Evolutionary conservation across 64 coral and sea anemone genomes (phyloP).

Genomic region (Stichodactyla helianthus): DNA sequence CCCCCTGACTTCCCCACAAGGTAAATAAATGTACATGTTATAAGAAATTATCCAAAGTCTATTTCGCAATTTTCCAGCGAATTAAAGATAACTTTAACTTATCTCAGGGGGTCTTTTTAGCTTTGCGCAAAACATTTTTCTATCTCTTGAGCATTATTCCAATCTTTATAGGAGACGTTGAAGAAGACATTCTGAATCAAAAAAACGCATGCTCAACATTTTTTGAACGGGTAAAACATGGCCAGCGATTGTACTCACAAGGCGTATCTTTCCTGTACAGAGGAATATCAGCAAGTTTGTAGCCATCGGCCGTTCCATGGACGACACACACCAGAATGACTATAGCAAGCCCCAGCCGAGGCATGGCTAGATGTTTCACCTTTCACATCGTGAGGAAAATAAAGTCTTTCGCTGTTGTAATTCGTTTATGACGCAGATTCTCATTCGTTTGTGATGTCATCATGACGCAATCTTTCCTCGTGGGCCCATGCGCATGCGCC

Average conservation of each 20-base stretch:
- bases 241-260: background rate
- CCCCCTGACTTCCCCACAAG: no score
- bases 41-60: no score
- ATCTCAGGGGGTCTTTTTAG: no score
- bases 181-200: no score
- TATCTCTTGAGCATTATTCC: no score
- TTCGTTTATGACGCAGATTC: background rate
- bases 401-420: background rate
- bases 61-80: no score
- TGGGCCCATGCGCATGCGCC: background rate
- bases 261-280: slow-evolving; percentile 11
- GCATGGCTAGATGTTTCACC: background rate
- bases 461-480: background rate
- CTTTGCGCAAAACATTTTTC: no score
- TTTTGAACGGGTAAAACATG: no score
- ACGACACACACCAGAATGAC: background rate
- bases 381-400: background rate
- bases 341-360: background rate
- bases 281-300: slow-evolving; percentile 3
- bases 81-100: no score
- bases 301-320: background rate
- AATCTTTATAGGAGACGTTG: no score
- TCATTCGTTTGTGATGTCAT: background rate
- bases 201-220: no score
- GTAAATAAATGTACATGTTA: no score